Base-by-base conservation (phyloP, 2,888 invertebrate genomes). In the Sabatieria punctata region DNA sequence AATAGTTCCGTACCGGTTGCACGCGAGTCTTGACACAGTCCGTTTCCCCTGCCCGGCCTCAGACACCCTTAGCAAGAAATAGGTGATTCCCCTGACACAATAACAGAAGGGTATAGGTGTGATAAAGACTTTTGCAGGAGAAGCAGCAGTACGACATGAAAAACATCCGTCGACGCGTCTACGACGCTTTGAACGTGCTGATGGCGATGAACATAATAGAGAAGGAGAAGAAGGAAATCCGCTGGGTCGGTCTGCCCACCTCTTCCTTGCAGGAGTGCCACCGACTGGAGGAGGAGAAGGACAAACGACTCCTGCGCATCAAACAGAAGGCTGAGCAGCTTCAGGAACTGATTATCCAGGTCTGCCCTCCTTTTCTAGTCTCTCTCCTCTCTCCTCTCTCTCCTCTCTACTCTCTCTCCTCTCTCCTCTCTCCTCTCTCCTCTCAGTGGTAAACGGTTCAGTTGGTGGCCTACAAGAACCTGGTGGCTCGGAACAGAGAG, bases 191-290 rank as follows among this genome's bases (percentile, higher is more conserved):
- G 47, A 99, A 99, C 71, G 97, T 99, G 36, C 75, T 99, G 54
- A 95, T 99, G 93, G 97, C 97, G 50, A 95, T 99, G 93, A 95
- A 95, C 71, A 97, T 99, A 56, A 97, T 99, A 70, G 88, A 89
- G 48, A 99, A 99, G 74, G 95, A 97, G 68, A 95, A 95, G 68
- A 99, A 99, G 67, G 97, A 99, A 72, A 99, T 99, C 58, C 76
- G 84, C 64, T 99, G 97, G 97, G 78, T 97, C 56, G 97, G 97
- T 41, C 72, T 99, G 59, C 97, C 97, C 1, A 61, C 60, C 21
- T 56, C 58, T 4, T 54, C 60, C 22, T 13, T 46, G 0, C 55
- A 60, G 49, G 61, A 63, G 43, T 54, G 57, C 23, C 50, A 57
- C 15, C 51, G 57, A 18, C 44, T 64, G n/a, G 60, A 69, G 61